Base-by-base conservation (phyloP, 2,797 vertebrate genomes). In the Austrolebias charrua region DNA sequence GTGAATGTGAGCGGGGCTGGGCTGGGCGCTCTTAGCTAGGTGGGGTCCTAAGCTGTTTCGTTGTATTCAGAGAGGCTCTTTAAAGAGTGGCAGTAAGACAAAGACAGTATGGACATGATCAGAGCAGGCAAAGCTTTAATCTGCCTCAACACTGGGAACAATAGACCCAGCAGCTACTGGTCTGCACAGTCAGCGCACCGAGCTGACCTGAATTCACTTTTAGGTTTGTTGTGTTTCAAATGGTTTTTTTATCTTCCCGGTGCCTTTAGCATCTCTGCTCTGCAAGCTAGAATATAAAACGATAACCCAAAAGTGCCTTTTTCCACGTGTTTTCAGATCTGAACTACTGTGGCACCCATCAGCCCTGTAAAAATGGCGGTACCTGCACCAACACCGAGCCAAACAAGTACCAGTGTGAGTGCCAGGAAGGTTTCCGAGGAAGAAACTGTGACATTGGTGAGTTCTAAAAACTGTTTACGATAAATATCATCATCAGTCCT, bases 301-400 rank as follows among this genome's bases (percentile, higher is more conserved):
- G 12, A 20, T 7, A 5, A 29, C 44, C 10, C 7, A 6, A 55
- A 43, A 0, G 4, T 18, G 18, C 1, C 14, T 38, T 15, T 48
- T 33, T 33, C 31, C 31, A 55, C 1, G 19, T 47, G 38, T n/a
- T 40, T 64, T 71, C 78, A 92, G 94, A 95, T 75, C 87, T 95
- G 63, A 94, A 95, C 79, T 94, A 91, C 72, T 95, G 94, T 54
- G 94, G 94, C 16, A 94, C 90, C 40, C 94, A 94, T 75, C 90
- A 79, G 45, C 94, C 93, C 3, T 95, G 94, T 63, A 89, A 79
- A 80, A 94, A 95, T 0, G 63, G 85, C 0, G 94, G 93, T 6
- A 93, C 93, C 3, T 95, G 94, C 72, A 88, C 82, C 63, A 94
- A 94, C 90, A 92, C 92, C 0, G 93, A 94, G 72, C 93, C 94